Evolutionary conservation across 2,113 vertebrate species (phyloP).

Genomic region (Oriolus oriolus): DNA sequence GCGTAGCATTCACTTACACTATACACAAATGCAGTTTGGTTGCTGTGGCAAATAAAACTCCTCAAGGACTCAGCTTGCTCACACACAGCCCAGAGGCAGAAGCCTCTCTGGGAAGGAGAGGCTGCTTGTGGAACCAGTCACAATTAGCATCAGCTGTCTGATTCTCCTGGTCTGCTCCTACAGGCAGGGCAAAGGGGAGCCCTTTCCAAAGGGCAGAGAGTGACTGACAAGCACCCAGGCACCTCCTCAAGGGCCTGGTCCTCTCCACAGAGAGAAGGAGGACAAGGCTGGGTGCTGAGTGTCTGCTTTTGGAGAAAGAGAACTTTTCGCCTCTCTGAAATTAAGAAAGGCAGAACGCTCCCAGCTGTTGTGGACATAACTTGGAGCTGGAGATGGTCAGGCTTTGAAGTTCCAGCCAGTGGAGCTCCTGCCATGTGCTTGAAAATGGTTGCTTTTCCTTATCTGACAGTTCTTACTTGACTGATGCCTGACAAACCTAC

Average conservation of each 20-base stretch:
- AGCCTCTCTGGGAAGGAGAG: neutral
- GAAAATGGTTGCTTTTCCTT: neutral
- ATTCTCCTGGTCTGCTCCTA: neutral
- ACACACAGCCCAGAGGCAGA: neutral
- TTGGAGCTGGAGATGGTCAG: neutral
- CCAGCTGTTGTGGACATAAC: neutral
- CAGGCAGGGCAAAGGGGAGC: neutral
- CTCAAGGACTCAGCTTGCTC: neutral
- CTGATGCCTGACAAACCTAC: accelerated
- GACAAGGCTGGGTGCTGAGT: neutral
- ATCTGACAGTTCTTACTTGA: neutral
- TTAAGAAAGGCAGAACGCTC: neutral
- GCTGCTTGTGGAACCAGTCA: neutral
- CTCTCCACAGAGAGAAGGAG: neutral
- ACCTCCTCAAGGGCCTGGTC: accelerated
- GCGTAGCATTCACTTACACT: neutral
- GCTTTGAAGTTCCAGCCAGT: neutral
- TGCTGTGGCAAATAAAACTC: neutral
- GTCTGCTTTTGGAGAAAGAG: neutral
- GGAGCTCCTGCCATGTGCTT: neutral
- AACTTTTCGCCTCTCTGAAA: neutral
- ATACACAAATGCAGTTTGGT: neutral
- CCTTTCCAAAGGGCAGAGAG: neutral
- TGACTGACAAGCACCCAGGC: neutral
- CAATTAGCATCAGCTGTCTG: accelerated